Base-by-base conservation (phyloP, 2,797 vertebrate species). In the Potorous gilbertii region DNA sequence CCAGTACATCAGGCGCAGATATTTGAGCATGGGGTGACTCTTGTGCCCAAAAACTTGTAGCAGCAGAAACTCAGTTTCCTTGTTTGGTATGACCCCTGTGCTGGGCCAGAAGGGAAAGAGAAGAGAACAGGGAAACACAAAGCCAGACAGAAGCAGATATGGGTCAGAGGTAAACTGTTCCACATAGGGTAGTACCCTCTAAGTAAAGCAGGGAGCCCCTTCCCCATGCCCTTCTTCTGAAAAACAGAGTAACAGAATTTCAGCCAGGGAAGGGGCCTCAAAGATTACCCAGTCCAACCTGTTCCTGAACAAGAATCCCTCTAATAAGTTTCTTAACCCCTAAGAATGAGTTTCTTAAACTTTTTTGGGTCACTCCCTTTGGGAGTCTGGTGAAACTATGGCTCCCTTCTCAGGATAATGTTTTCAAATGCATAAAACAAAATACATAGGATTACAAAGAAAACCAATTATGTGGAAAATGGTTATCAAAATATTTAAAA, bases 1-100 rank as follows among this genome's bases (percentile, higher is more conserved):
- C 99, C 99, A 99, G 97, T 99, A 99, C 98, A 99, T 98, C 94
- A 99, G 94, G 21, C 99, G 99, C 94, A 99, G 98, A 66, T 98
- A 99, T 98, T 99, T 99, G 94, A 99, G 99, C 92, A 99, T 97
- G 0, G 99, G 99, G 92, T 99, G 99, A 96, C 99, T 98, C 97
- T 98, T 99, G 21, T 98, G 97, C 28, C 99, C 99, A 95, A 99
- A 99, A 92, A 99, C 99, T 98, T 99, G 99, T 54, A 99, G 92
- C 91, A 99, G 97, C 55, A 99, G 98, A 94, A 99, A 99, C 97
- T 99, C 99, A 0, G 99, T 99, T 95, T 99, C 99, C 31, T 98
- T 89, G 92, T 99, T 98, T 24, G 99, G 99, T 96, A 98, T 97
- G 93, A 99, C 91, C 11, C 99, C 99, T 99, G 98, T 34, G 31